Percentiles rank a stretch among this genome's conserved stretches.
Conservation (phyloP, 2,797 vertebrate species). For the Melanotaenia trifasciata region DNA sequence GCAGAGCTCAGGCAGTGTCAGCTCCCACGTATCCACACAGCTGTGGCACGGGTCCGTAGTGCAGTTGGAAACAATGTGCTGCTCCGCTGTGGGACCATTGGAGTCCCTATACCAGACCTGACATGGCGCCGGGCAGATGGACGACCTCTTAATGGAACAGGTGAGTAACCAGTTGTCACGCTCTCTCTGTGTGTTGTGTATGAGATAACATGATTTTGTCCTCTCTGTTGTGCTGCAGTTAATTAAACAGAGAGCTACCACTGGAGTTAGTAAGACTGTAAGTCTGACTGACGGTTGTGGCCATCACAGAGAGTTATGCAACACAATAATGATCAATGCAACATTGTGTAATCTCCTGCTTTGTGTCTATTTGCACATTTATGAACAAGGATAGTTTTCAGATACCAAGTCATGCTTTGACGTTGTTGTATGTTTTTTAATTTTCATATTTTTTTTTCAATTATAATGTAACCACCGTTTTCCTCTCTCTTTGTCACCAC, state of each 20-base stretch:
- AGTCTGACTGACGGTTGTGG: constrained; percentile 62
- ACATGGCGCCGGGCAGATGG: constrained; percentile 91
- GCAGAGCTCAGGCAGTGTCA: constrained; percentile 92
- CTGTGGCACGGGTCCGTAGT: constrained; percentile 88
- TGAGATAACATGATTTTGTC: constrained; percentile 49
- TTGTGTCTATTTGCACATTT: constrained; percentile 12
- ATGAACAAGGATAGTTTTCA: constrained; percentile 3
- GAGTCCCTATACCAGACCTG: constrained; percentile 92
- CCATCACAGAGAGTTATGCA: constrained; percentile 51
- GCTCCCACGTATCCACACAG: constrained; percentile 89
- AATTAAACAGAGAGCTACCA: constrained; percentile 64
- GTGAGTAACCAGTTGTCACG: constrained; percentile 74
- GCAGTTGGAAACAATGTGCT: constrained; percentile 91
- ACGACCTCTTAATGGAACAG: constrained; percentile 89
- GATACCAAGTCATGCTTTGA: not conserved
- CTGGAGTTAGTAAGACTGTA: constrained; percentile 39
- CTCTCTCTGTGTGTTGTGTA: constrained; percentile 1
- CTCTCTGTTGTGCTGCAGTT: constrained; percentile 42
- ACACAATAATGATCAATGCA: constrained; percentile 42
- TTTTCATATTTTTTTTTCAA: not conserved
- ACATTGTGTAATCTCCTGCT: constrained; percentile 40
- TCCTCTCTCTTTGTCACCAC: constrained; percentile 23
- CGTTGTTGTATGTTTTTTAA: not conserved
- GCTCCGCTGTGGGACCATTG: constrained; percentile 93
- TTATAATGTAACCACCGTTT: not conserved